Base-by-base conservation (phyloP, 2,888 invertebrate genomes). In the Pseudococcus viburni region DNA sequence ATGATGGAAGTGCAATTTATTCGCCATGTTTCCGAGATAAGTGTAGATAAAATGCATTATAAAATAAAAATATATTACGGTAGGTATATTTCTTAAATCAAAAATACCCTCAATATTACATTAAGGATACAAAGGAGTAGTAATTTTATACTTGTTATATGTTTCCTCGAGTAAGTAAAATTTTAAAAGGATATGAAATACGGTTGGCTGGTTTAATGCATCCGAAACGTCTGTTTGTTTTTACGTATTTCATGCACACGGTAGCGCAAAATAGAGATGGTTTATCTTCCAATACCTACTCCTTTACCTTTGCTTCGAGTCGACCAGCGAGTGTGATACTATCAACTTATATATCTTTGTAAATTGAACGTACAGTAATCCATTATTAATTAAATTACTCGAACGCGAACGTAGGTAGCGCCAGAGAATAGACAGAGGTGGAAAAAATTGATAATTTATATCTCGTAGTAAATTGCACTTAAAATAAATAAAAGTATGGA, bases 181-280 rank as follows among this genome's bases (percentile, higher is more conserved):
- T 83, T 83, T 83, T 83, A 46, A 83, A 83, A 83, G 80, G 80
- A 83, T 83, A 83, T 83, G 42, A 83, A 83, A 83, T 83, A 83
- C 80, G 46, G 80, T 83, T 83, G 33, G 80, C 19, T 83, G 42
- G 80, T 46, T 46, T 83, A 83, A 83, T 83, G 46, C 80, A 83
- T 33, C 39, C 39, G 26, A 33, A 73, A 73, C 80, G 80, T 46
- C 80, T 42, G 15, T 46, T 83, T 39, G 3, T 83, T 83, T 83
- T 33, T 33, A 33, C 26, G 26, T 83, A 83, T 83, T 83, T 46
- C 46, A 12, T 46, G 46, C 46, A 83, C 4, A 83, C 39, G 17
- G 77, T 39, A 17, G 77, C 8, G 12, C 80, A 83, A 83, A 46
- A 46, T 17, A 11, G 0, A 83, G 42, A 46, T 19, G 11, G 46